Base-by-base conservation (phyloP, 2,113 vertebrate species). In the Menura novaehollandiae region DNA sequence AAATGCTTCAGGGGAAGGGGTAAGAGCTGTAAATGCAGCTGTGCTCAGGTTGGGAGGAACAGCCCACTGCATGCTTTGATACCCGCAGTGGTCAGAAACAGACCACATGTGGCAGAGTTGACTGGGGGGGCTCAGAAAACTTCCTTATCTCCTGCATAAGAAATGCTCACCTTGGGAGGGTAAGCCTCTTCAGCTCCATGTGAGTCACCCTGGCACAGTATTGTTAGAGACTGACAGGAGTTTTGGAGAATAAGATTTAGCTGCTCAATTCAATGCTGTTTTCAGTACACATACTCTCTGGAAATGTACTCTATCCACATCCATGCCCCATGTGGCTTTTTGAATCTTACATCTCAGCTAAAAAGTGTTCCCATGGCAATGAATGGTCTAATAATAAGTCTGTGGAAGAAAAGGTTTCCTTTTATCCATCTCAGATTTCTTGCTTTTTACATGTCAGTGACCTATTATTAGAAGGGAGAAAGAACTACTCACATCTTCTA, bases 291-390 rank as follows among this genome's bases (percentile, higher is more conserved):
- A 47, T 16, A 30, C 21, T 74, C 26, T 81, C 83, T 89, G 73
- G 64, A 74, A 86, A 56, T 41, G 47, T 67, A 51, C 37, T 62
- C 47, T 43, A 51, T 23, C 55, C 35, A 28, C 32, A 79, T 46
- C 32, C n/a, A 51, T 43, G 59, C 33, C 69, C 56, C 60, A 63
- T 71, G 88, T 41, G 64, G 55, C 39, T 89, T 83, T 86, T 85
- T 59, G 33, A 90, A 76, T 49, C 73, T 62, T 88, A 39, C 9
- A 18, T 89, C 56, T 81, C 72, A 59, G 64, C 39, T 93, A 46
- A 63, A 91, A 90, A 63, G 59, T 9, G 68, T 95, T 97, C 91
- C 91, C 80, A 93, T 91, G 80, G 86, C 76, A 95, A 95, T 94
- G 75, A 93, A 90, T 21, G 8, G 26, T 75, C 9, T 24, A 68